Conservation (phyloP, 2,797 vertebrate genomes). For the Chloroceryle amazona region DNA sequence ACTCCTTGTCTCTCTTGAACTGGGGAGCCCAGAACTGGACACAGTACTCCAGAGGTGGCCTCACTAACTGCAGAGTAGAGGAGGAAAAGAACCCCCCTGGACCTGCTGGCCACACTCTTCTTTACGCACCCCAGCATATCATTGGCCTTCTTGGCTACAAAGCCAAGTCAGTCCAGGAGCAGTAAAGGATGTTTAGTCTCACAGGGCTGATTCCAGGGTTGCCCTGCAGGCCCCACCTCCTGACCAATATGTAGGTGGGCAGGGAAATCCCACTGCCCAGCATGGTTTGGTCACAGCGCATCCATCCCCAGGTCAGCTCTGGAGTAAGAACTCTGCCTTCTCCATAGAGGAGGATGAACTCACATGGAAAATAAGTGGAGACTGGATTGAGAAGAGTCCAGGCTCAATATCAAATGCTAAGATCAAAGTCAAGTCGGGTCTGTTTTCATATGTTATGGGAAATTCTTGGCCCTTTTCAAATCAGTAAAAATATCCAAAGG, state of each 20-base stretch:
- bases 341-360: background rate
- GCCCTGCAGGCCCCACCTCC: background rate
- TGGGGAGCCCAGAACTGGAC: background rate
- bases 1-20: background rate
- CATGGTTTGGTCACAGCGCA: accelerated
- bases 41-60: background rate
- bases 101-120: background rate
- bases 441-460: background rate
- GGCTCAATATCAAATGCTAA: background rate
- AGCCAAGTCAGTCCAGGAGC: background rate
- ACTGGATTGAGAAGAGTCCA: background rate
- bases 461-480: background rate
- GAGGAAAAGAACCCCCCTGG: background rate
- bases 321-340: background rate
- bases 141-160: background rate
- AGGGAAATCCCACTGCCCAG: background rate
- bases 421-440: background rate
- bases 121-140: background rate
- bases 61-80: background rate
- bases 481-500: background rate
- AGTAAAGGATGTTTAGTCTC: background rate
- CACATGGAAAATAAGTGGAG: background rate
- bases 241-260: accelerated
- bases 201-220: accelerated
- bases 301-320: background rate